Evolutionary conservation across 2,888 invertebrate species (phyloP), one percentile per base, ranked within the genome.

Genomic region (Malacosoma neustria): DNA sequence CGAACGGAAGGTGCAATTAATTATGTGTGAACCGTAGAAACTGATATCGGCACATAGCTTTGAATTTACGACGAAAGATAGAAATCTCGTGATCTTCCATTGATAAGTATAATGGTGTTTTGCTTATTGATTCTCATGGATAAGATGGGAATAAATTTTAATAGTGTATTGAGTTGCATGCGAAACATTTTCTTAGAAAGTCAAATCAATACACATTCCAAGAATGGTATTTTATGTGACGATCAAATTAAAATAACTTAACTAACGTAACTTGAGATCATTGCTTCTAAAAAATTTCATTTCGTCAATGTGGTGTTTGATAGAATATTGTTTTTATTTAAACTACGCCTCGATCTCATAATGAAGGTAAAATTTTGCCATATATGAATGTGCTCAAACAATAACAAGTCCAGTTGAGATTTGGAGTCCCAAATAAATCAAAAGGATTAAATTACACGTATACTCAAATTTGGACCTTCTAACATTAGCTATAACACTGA

Each of bases 401-500:
- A 61, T 52, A 57, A 56, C 54, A 49, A 44, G 48, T 54, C 56
- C 45, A 48, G 48, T 52, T 43, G 52, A 54, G 64, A 67, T 71
- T 75, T 73, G 48, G 52, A 57, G 61, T 54, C 63, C 69, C 60
- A 72, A 75, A 72, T 69, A 65, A 74, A 72, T 69, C 62, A 63
- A 72, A 75, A 76, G 51, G 54, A 65, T 62, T 55, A 60, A 54
- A 64, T 71, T 59, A 67, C 63, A 69, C 34, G 14, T 14, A 14
- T 12, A 11, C n/a, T 14, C 14, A 30, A 37, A 37, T 30, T 33
- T 14, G 30, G 34, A 11, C 30, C 34, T 30, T 38, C 14, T 34
- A 34, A 14, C 9, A 13, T 15, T 11, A 15, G 9, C 1, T 11
- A 14, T 69, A 75, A 65, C 68, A 53, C 46, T 39, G 45, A 47